These are phyloP conservation scores for Nomada goodeniana DNA, from an alignment of 2,888 invertebrate genomes.

Conservation along the genomic window DNA sequence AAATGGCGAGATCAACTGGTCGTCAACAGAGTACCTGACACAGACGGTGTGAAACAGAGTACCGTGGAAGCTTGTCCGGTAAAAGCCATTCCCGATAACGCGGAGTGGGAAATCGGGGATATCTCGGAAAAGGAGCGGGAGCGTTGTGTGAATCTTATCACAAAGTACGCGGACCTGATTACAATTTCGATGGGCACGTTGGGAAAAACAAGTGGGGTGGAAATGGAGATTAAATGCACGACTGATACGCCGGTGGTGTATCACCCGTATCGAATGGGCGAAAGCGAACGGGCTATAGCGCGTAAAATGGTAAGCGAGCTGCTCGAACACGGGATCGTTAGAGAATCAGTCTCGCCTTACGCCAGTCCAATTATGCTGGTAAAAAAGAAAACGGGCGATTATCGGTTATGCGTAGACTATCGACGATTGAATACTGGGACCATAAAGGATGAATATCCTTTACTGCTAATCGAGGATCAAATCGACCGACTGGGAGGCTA, in stretches of 20 bases:
- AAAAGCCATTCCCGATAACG: not conserved
- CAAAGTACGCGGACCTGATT: not conserved
- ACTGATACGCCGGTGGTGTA: not conserved
- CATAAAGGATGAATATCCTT: not conserved
- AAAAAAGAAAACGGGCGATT: too few species aligned
- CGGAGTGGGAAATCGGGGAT: not conserved
- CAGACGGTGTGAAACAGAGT: too few species aligned
- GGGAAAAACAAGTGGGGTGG: not conserved
- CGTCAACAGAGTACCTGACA: too few species aligned
- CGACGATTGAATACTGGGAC: slow-evolving; percentile 22
- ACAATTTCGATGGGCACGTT: not conserved
- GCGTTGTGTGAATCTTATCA: not conserved
- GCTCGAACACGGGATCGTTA: too few species aligned
- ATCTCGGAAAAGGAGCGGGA: not conserved
- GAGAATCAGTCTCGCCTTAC: too few species aligned
- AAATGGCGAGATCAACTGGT: not conserved
- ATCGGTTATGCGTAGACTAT: too few species aligned
- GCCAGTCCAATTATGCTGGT: too few species aligned
- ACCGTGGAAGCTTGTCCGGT: not conserved
- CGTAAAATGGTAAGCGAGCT: not conserved
- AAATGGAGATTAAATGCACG: not conserved
- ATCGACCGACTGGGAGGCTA: slow-evolving; percentile 19
- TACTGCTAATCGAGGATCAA: slow-evolving; percentile 28
- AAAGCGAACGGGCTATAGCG: not conserved
- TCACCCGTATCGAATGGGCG: not conserved